Base-by-base conservation (phyloP, 2,888 invertebrate genomes). In the Epistrophe grossulariae region DNA sequence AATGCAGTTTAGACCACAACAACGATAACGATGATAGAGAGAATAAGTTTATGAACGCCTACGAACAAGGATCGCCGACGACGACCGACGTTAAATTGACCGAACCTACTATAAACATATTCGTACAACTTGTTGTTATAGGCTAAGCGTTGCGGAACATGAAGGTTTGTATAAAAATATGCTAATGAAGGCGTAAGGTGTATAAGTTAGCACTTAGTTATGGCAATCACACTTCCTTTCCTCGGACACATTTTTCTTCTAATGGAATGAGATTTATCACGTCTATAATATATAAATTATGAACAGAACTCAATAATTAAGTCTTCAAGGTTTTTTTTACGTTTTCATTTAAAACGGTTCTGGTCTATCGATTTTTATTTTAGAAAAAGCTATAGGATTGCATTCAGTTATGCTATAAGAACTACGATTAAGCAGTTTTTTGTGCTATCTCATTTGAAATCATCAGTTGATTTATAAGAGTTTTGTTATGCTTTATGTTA, bases 111-210 rank as follows among this genome's bases (percentile, higher is more conserved):
- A 24, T 24, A 24, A 62, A 13, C 1, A 8, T 45, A 57, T 31
- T 38, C 13, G 4, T 31, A n/a, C 43, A 64, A 62, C 55, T 70
- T 76, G 70, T 55, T 71, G 66, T 48, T 13, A 13, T 6, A 45
- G n/a, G 70, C 43, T 68, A 72, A 79, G 48, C 13, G 74, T 66
- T 50, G 77, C 73, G 83, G 74, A 79, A 84, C 74, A 74, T 60
- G 19, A 40, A 64, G 45, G 43, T 64, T 48, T 24, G 7, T n/a
- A 10, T 48, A 11, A 28, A 60, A 62, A 76, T 24, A 24, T 84
- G 84, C 84, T 82, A 81, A 81, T 81, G 84, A 78, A 81, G 77
- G 81, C 57, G 81, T 72, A 55, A 81, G 73, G 60, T 74, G 80
- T 52, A 24, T 24, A 71, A 74, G 62, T 76, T 84, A 77, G 59